Percentiles rank a stretch among this genome's conserved stretches.
These are phyloP conservation scores for Chondrosia reniformis DNA, from an alignment of 37 sponge, comb jelly and placozoan genomes.

Conservation along the genomic window DNA sequence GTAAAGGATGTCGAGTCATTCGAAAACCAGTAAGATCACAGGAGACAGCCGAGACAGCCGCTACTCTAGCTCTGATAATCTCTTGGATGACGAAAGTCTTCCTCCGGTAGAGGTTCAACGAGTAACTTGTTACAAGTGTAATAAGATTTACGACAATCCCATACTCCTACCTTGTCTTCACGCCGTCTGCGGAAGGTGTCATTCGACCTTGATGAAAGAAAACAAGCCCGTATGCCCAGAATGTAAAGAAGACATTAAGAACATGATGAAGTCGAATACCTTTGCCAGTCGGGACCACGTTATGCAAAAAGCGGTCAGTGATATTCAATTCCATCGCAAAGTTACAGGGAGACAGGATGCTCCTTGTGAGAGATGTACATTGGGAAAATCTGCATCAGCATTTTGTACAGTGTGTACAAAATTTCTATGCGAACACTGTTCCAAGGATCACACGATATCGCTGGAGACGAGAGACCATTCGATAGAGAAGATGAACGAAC, in stretches of 20 bases:
- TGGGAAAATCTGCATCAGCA: neutral
- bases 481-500: slow-evolving; percentile 14
- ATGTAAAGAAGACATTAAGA: slow-evolving; percentile 15
- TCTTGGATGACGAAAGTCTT: slow-evolving; percentile 8
- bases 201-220: neutral
- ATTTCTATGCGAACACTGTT: slow-evolving; percentile 18
- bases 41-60: too few species aligned
- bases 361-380: slow-evolving; percentile 5
- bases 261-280: neutral
- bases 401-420: slow-evolving; percentile 1
- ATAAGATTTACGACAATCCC: slow-evolving; percentile 19
- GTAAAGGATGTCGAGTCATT: too few species aligned
- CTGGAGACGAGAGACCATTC: slow-evolving; percentile 8
- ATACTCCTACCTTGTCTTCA: slow-evolving; percentile 8
- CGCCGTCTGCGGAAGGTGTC: slow-evolving; percentile 16
- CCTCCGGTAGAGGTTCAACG: neutral
- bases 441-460: slow-evolving; percentile 16
- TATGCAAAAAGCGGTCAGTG: neutral
- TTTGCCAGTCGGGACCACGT: neutral
- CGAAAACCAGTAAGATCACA: too few species aligned
- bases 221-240: slow-evolving; percentile 7
- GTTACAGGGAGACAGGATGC: slow-evolving; percentile 9
- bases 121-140: slow-evolving; percentile 14
- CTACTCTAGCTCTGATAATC: slow-evolving; percentile 9
- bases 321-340: slow-evolving; percentile 12